A percentile compares a stretch with the other conserved stretches of the same genome.
Conservation (phyloP, 2,797 vertebrate species). For the Philypnodon macrostomus region DNA sequence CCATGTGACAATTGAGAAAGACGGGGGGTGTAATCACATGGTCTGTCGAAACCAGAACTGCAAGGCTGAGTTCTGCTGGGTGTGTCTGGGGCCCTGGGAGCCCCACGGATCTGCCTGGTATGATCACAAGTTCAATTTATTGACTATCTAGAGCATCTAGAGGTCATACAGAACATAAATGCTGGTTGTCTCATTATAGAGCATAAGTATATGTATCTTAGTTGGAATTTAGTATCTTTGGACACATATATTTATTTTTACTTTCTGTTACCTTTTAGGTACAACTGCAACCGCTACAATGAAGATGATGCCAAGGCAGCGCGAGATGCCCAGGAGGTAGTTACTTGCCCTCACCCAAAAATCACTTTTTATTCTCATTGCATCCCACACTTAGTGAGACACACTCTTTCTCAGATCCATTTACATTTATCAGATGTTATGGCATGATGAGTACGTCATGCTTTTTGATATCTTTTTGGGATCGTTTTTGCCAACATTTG, state of each 20-base stretch:
- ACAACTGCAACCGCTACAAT: conserved; percentile 99
- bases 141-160: too few species aligned
- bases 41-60: conserved; percentile 99
- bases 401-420: too few species aligned
- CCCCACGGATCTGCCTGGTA: conserved; percentile 98
- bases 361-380: not conserved
- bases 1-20: conserved; percentile 99
- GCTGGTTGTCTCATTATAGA: too few species aligned
- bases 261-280: conserved; percentile 77
- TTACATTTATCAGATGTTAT: too few species aligned
- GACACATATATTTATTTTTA: too few species aligned
- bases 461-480: conserved; percentile 1
- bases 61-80: conserved; percentile 99
- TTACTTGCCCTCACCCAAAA: too few species aligned
- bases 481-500: not conserved
- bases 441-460: not conserved
- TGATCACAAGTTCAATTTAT: too few species aligned
- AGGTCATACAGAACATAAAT: too few species aligned
- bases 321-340: conserved; percentile 97
- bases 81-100: conserved; percentile 98
- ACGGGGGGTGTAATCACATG: conserved; percentile 99
- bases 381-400: too few species aligned
- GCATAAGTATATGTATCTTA: too few species aligned
- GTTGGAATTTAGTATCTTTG: too few species aligned
- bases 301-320: conserved; percentile 99